Base-by-base conservation (phyloP, 2,888 invertebrate genomes). In the Carabus problematicus region DNA sequence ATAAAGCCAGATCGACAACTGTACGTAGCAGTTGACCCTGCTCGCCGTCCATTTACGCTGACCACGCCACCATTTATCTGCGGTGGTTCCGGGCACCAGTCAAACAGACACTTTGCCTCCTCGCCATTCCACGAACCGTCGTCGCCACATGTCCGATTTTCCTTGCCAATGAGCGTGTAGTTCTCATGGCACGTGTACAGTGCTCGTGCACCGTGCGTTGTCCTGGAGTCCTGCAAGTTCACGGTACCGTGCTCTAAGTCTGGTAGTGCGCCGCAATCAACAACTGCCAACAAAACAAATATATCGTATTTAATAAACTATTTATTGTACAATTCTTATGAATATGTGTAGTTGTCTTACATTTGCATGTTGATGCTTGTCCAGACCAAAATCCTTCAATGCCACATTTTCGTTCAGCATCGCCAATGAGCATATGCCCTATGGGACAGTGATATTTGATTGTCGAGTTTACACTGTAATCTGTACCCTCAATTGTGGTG, bases 31-130 rank as follows among this genome's bases (percentile, higher is more conserved):
- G 90, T 88, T 0, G 93, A 92, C 1, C 94, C 94, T 2, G 92
- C 91, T 71, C 91, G 87, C 73, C 89, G 89, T 1, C 94, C 93
- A 0, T 86, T 87, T 7, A 88, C 86, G 0, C 84, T 81, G 0
- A 94, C 91, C 0, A 88, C 82, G 1, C 93, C 94, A 0, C 95
- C 95, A 7, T 89, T 84, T 1, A 94, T 90, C 41, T 86, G 85
- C 0, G 91, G 91, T 0, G 95, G 94, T 72, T 92, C 92, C 0
- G 93, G 91, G 79, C 95, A 95, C 94, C 95, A 91, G 81, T 94
- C 90, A 78, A 92, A 93, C 58, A 94, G 82, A 79, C 95, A 95
- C 75, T 90, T 89, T 0, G 95, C 93, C 7, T 90, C 85, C 66
- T 89, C 88, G 0, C 91, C 92, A 54, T 88, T 89, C 95, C 95